Evolutionary conservation across 2,797 vertebrate species (phyloP).

Genomic region (Sphenopsis melanotis): DNA sequence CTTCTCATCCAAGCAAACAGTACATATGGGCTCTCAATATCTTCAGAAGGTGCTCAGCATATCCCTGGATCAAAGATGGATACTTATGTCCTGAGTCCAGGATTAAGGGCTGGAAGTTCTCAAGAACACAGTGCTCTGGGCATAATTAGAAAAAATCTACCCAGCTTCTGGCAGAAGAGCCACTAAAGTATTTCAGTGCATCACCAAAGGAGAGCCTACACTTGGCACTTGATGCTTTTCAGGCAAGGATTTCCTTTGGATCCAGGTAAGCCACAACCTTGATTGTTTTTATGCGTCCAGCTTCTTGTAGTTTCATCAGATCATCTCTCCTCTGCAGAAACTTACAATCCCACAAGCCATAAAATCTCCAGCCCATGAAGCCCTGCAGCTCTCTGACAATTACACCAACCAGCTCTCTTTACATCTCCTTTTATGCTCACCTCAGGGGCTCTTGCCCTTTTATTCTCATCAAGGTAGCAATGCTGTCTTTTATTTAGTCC

Average conservation of each 20-base stretch:
- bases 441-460: constrained; percentile 20
- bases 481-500: neutral
- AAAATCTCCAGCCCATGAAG: neutral
- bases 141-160: neutral
- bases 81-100: neutral
- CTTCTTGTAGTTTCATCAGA: neutral
- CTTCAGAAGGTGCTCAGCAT: neutral
- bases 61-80: neutral
- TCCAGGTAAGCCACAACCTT: neutral
- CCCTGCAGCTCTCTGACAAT: neutral
- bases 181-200: neutral
- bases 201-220: neutral
- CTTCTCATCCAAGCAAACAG: neutral
- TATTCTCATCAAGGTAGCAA: neutral
- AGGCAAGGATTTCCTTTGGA: neutral
- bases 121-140: neutral
- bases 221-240: neutral
- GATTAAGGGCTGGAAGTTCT: neutral
- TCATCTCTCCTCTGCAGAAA: neutral
- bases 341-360: neutral
- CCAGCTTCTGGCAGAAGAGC: neutral
- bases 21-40: neutral
- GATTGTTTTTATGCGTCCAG: neutral
- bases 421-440: constrained; percentile 20
- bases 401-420: neutral